A percentile compares a stretch with the other conserved stretches of the same genome.
Conservation (phyloP, 2,888 invertebrate genomes). For the Cosmorhoe ocellata region DNA sequence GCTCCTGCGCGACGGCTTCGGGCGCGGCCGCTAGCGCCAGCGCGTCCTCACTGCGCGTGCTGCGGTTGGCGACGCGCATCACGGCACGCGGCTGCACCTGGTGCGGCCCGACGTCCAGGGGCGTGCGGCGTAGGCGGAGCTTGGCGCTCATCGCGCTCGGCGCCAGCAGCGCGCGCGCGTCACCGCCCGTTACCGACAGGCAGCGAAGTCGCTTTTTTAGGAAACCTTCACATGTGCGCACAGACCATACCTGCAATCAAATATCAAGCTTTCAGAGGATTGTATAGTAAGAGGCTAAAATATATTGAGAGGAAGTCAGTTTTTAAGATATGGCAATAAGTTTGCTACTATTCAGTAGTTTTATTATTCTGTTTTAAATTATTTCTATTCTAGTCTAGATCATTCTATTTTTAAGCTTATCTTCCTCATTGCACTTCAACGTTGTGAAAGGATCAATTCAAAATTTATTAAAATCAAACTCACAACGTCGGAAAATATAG, state of each 20-base stretch:
- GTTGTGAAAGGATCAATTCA: no score
- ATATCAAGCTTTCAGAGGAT: neutral
- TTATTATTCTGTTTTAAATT: no score
- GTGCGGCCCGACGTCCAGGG: slow-evolving; percentile 51
- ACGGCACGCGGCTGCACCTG: slow-evolving; percentile 68
- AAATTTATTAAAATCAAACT: slow-evolving; percentile 35
- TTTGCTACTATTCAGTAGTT: no score
- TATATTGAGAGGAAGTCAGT: no score
- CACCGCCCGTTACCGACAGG: slow-evolving; percentile 55
- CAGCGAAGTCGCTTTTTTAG: slow-evolving; percentile 70
- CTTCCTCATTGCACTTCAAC: no score
- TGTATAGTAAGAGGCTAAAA: no score
- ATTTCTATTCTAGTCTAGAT: no score
- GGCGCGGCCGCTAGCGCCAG: slow-evolving; percentile 2
- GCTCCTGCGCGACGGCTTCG: slow-evolving; percentile 40
- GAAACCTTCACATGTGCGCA: slow-evolving; percentile 72
- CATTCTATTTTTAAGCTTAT: no score
- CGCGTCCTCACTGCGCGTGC: slow-evolving; percentile 37
- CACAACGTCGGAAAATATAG: slow-evolving; percentile 74
- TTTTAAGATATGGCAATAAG: no score
- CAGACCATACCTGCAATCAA: slow-evolving; percentile 67
- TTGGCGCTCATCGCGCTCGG: slow-evolving; percentile 59
- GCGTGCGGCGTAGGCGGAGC: slow-evolving; percentile 62
- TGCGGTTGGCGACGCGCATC: slow-evolving; percentile 68
- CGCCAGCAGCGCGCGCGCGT: slow-evolving; percentile 61